Evolutionary conservation across 2,888 invertebrate genomes (phyloP), one percentile per base, ranked within the genome.

Genomic region (Polyommatus icarus): DNA sequence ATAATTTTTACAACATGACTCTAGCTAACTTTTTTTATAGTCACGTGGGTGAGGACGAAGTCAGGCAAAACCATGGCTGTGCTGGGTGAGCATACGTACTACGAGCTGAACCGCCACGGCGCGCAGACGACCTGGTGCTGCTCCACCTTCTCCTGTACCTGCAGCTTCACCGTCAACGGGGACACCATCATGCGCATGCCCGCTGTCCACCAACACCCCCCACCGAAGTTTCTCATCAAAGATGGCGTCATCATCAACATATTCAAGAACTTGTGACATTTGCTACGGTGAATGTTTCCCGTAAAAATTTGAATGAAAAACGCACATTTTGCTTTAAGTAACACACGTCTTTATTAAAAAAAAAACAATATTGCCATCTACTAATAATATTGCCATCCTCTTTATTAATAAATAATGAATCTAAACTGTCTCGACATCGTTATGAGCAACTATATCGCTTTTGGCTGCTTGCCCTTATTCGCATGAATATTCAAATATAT

Each of bases 111-210:
- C 67, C 61, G 61, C 8, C 61, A 40, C 18, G 76, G 61, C 7
- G 40, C 18, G 8, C 29, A 4, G 67, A 15, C 29, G 15, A 67
- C 67, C 1, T 76, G 76, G 76, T 67, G 61, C 67, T 76, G 76
- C 32, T 46, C 76, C 18, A 67, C 76, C 76, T 84, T 85, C 7
- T 78, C 78, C 12, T 87, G 87, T 79, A 83, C 82, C 32, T 83
- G 85, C 1, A 73, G 82, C 24, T 79, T 84, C 20, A 78, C 81
- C 18, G 24, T 78, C 1, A 71, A 77, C 10, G 71, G 75, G 71
- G 67, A 50, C 29, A 36, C 71, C 12, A 76, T 80, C 3, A 36
- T 78, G 6, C 73, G 73, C 20, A 59, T 46, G 5, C 72, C 76
- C 3, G 24, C 78, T 0, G 29, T 15, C 40, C 81, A 81, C 71